Percentiles rank a stretch among this genome's conserved stretches.
Evolutionary conservation across 2,797 vertebrate species (phyloP).

Genomic region (Diplodus sargus): DNA sequence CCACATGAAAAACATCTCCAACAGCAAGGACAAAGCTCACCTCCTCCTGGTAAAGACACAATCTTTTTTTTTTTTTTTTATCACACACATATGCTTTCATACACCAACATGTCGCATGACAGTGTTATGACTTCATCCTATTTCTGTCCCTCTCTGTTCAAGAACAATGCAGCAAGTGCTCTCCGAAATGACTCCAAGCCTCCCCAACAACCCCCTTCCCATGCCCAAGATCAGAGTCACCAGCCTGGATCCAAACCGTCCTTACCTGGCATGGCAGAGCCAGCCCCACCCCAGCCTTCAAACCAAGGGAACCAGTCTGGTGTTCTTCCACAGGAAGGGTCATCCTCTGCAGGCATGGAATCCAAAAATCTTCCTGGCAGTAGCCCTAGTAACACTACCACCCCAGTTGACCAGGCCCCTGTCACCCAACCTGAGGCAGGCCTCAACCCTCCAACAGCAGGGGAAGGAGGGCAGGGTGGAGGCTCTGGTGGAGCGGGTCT

Average conservation of each 20-base stretch:
- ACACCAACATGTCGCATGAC: neutral
- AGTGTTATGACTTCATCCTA: constrained; percentile 17
- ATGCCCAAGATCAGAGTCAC: constrained; percentile 91
- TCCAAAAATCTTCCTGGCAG: constrained; percentile 91
- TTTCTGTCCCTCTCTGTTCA: constrained; percentile 67
- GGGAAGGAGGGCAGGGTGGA: constrained; percentile 75
- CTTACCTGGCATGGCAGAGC: constrained; percentile 88
- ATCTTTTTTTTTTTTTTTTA: neutral
- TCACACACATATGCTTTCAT: neutral
- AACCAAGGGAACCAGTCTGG: constrained; percentile 89
- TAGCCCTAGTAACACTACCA: constrained; percentile 90
- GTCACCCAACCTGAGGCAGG: constrained; percentile 83
- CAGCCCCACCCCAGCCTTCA: constrained; percentile 83
- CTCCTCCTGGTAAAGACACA: constrained; percentile 89
- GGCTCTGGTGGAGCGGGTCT: constrained; percentile 79
- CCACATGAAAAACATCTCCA: constrained; percentile 99
- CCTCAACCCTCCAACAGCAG: constrained; percentile 78
- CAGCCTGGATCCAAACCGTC: constrained; percentile 93
- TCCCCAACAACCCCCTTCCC: constrained; percentile 86
- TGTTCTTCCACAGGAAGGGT: constrained; percentile 88
- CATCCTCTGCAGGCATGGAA: constrained; percentile 88
- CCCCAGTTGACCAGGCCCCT: constrained; percentile 90
- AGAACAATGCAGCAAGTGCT: constrained; percentile 93
- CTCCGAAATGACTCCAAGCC: constrained; percentile 93
- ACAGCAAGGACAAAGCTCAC: constrained; percentile 95